Evolutionary conservation across 2,888 invertebrate species (phyloP), one percentile per base, ranked within the genome.

Genomic region (Agonopterix subpropinquella): DNA sequence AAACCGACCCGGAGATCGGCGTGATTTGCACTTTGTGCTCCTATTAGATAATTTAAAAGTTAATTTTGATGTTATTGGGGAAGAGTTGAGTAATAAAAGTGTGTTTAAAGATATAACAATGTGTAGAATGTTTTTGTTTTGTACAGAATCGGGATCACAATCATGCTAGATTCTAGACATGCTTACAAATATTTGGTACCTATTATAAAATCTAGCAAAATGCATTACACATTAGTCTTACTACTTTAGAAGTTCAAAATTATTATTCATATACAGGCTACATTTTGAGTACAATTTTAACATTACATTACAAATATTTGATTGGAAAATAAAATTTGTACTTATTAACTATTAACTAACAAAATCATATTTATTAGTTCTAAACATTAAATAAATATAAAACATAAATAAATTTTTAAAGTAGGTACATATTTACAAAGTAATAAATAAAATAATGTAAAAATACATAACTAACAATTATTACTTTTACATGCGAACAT

Each of bases 21-120:
- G 82, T 81, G 53, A 87, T 87, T 56, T 81, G 78, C 55, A 87
- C 80, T 61, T 81, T 78, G 55, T 80, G 73, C 47, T 80, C 82
- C 75, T 77, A 67, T 18, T 8, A 39, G 36, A 11, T 47, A 28
- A 28, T 28, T 28, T 28, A 28, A 28, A 7, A 5, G 28, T 28
- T 28, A 28, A 8, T 18, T 4, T 11, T 4, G n/a, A 39, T 39
- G 39, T 10, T 39, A 39, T 5, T 39, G 39, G 11, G 39, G 11
- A 39, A 39, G 39, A n/a, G 39, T 28, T 28, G 28, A 28, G 28
- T 28, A 28, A 28, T 28, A 5, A 28, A 28, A 28, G 28, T 28
- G 28, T 28, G 28, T 5, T 28, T 28, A 1, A 28, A 5, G 11
- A 10, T 39, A 11, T 39, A 10, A 11, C 1, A 39, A n/a, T 9